A percentile compares a stretch with the other conserved stretches of the same genome.
Conservation (phyloP, 2,797 vertebrate genomes). For the Oryzias sinensis region DNA sequence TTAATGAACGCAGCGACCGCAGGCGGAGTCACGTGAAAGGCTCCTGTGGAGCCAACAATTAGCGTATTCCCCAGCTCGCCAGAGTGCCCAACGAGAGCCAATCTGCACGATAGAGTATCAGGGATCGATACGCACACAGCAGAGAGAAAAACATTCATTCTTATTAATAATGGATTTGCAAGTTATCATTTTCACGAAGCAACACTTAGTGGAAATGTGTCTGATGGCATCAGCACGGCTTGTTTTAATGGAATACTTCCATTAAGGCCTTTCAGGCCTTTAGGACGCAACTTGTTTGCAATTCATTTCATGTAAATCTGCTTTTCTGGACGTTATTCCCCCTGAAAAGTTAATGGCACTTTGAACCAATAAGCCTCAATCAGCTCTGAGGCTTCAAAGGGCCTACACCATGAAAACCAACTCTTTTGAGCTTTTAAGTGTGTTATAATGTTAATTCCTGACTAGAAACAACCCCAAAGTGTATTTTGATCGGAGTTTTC, state of each 20-base stretch:
- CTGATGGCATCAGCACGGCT: constrained; percentile 71
- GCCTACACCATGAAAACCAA: too few relatives aligned
- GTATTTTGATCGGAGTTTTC: too few relatives aligned
- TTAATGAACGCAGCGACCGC: constrained; percentile 64
- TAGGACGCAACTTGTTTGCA: constrained; percentile 76
- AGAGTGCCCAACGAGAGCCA: constrained; percentile 61
- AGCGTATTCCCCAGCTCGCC: constrained; percentile 68
- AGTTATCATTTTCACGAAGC: constrained; percentile 77
- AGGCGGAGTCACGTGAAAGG: constrained; percentile 59
- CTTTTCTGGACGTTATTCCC: constrained; percentile 74
- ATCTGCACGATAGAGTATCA: constrained; percentile 69
- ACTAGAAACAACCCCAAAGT: too few relatives aligned
- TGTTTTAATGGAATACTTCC: constrained; percentile 77
- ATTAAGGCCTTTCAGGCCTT: constrained; percentile 76
- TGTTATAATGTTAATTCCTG: too few relatives aligned
- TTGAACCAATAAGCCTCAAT: constrained; percentile 63
- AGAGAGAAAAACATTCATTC: constrained; percentile 77
- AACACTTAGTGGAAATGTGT: constrained; percentile 77
- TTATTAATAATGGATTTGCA: constrained; percentile 83
- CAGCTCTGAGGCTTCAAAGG: too few relatives aligned
- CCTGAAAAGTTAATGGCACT: constrained; percentile 68
- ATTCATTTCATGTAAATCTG: constrained; percentile 77
- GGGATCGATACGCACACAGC: constrained; percentile 71
- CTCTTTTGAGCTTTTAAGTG: too few relatives aligned
- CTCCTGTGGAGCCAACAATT: constrained; percentile 68